Evolutionary conservation across 2,888 invertebrate genomes (phyloP).

Genomic region (Mesorhabditis belari): DNA sequence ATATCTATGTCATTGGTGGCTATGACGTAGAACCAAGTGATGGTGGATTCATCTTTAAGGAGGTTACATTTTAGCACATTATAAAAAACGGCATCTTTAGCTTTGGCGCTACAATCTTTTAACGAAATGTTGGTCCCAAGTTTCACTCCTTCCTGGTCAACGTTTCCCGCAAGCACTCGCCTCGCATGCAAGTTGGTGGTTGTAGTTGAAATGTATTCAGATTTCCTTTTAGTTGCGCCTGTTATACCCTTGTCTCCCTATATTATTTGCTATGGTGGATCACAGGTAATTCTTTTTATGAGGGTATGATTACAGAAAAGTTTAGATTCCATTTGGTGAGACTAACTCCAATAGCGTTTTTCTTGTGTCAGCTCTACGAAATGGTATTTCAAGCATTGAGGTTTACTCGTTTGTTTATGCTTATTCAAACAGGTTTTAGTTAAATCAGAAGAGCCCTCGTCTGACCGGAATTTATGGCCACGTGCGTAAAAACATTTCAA

Average conservation of each 20-base stretch:
- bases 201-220: neutral
- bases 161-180: neutral
- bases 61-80: conserved; percentile 2
- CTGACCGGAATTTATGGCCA: neutral
- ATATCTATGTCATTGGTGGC: conserved; percentile 43
- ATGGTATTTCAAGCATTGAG: no score
- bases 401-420: no score
- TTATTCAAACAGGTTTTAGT: neutral
- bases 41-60: conserved; percentile 8
- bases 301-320: no score
- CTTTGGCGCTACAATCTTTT: neutral
- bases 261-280: neutral
- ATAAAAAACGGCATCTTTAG: neutral
- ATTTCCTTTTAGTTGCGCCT: neutral
- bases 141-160: neutral
- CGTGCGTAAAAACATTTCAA: neutral
- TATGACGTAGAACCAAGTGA: conserved; percentile 8
- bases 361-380: neutral
- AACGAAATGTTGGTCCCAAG: neutral
- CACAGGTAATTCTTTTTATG: no score
- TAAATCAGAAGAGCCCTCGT: neutral
- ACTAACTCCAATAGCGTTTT: neutral
- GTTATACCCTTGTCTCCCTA: neutral
- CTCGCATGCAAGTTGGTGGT: neutral
- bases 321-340: neutral